Evolutionary conservation across 1,140 invertebrate species (phyloP), one percentile per base, ranked within the genome.

Genomic region (Mamestra configurata): DNA sequence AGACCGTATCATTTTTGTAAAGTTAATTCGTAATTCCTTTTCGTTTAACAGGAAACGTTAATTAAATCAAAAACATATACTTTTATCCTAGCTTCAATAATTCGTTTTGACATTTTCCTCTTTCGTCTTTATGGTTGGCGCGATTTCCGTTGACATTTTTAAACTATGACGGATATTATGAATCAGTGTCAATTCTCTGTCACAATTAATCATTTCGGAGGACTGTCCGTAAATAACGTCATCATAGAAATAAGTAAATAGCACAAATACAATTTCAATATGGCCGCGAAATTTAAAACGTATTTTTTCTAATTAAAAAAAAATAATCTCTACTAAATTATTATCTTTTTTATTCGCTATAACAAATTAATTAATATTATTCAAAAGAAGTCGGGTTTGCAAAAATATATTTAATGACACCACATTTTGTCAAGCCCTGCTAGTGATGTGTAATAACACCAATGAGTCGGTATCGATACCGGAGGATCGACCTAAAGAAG

Each of bases 371-470:
- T 20, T 22, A 0, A 1, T 6, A 18, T 7, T 0, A n/a, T 11
- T 5, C 61, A 40, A 31, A 40, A n/a, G 35, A 40, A 40, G 61
- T 31, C 8, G 31, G n/a, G 5, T 35, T 37, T 27, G 18, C 22
- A 20, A 24, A 35, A 35, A 22, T 53, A 11, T 57, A 2, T 43
- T 10, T 10, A 13, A n/a, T n/a, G 18, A 31, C 24, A 57, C 73
- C 57, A 76, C 64, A 20, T 76, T 76, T 61, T 5, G 7, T n/a
- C n/a, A 40, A 55, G 1, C 18, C 24, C 0, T 11, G 22, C 40
- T 75, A 77, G 73, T 70, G 64, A 77, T 80, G 79, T 77, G 49
- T 46, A 66, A 22, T n/a, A 18, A 53, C 31, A 71, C 71, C 71
- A 53, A 79, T 53, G 73, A 43, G 37, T 64, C 57, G 72, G 64